Evolutionary conservation across 1,140 invertebrate genomes (phyloP), one percentile per base, ranked within the genome.

Genomic region (Aricia agestis): DNA sequence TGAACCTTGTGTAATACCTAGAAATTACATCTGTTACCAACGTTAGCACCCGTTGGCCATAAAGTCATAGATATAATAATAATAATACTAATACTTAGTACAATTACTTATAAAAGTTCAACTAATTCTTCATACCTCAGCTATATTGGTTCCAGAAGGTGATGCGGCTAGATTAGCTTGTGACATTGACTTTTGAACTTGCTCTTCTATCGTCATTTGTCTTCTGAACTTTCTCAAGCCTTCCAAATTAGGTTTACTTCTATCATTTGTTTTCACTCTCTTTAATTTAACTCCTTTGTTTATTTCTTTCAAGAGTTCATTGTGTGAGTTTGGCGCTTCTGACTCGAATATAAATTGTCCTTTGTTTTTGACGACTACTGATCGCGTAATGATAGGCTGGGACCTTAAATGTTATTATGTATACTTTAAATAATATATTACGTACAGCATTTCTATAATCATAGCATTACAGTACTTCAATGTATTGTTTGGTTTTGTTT

Each of bases 291-390:
- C 92, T 42, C 97, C 97, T 67, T 93, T 87, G 82, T 96, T 95
- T 80, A 98, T 98, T 92, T 97, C 95, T 86, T 95, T 95, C 1
- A 98, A 93, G 59, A 98, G 92, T 75, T 95, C 93, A 86, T 98
- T 97, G 89, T 97, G 96, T 70, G 95, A 94, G 79, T 96, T 96
- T 18, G 92, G 92, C 84, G 96, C 96, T 87, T 98, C 97, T 13
- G 96, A 97, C 82, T 97, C 96, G 88, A 97, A 98, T 65, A 98
- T 94, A 86, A 97, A 98, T 92, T 98, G 94, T 69, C 93, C 93
- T 78, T 95, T 95, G 68, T 93, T 93, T 82, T 94, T 94, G 19
- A 95, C 95, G 75, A 96, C 92, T 11, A 94, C 86, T 74, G 93
- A 89, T 83, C 85, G 89, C 59, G 92, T 93, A 61, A 94, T 92